Conservation (phyloP, 2,113 vertebrate genomes). For the Astur gentilis region DNA sequence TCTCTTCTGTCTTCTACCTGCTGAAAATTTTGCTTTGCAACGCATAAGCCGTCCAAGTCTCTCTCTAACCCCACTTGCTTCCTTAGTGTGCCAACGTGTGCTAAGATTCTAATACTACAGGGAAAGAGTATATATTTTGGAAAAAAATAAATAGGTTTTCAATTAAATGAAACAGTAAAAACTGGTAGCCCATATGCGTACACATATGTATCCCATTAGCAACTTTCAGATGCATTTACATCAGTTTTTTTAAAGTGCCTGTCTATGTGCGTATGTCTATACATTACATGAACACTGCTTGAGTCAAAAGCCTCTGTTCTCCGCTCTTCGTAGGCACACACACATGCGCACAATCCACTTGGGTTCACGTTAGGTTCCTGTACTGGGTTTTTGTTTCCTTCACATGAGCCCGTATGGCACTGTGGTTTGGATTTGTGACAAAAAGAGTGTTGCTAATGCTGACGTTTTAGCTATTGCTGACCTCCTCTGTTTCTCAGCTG, state of each 20-base stretch:
- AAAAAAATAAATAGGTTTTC: background rate
- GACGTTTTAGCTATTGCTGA: background rate
- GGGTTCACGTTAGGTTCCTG: background rate
- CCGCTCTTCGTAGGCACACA: background rate
- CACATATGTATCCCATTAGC: background rate
- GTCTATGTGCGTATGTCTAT: rapidly evolving
- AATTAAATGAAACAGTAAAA: background rate
- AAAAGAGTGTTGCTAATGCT: background rate
- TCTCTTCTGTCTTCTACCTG: background rate
- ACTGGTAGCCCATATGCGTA: background rate
- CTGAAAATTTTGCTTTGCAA: background rate
- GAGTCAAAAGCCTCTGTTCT: background rate
- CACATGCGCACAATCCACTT: background rate
- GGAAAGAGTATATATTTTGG: background rate
- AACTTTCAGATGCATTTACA: background rate
- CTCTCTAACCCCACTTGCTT: background rate
- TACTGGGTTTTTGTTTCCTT: background rate
- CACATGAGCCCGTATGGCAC: background rate
- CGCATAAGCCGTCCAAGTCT: background rate
- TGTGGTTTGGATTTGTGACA: background rate
- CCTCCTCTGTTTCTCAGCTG: background rate
- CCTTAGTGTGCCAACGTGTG: background rate
- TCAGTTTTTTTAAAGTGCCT: background rate
- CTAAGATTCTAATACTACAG: background rate
- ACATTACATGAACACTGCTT: background rate